A percentile compares a stretch with the other conserved stretches of the same genome.
These are phyloP conservation scores for Danaus plexippus DNA, from an alignment of 1,140 invertebrate species.

Conservation along the genomic window DNA sequence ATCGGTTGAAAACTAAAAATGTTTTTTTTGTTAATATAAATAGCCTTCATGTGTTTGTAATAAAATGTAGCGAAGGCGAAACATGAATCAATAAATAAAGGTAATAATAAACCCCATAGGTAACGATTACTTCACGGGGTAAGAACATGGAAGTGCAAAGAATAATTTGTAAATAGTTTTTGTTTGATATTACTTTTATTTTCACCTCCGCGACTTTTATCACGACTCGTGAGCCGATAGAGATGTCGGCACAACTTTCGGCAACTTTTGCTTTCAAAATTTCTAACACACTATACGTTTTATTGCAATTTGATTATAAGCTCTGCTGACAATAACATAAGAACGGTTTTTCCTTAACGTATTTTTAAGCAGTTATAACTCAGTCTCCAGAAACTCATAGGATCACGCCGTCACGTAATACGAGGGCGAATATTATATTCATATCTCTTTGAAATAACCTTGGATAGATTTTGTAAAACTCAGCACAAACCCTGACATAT, in stretches of 20 bases:
- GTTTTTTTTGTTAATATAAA: no score
- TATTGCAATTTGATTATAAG: no score
- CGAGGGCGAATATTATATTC: conserved; percentile 18
- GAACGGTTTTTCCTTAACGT: no score
- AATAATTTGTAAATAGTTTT: no score
- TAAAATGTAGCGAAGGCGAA: no score
- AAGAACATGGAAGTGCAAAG: no score
- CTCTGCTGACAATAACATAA: no score
- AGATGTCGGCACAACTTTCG: conserved; percentile 18
- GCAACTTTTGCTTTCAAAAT: conserved; percentile 11
- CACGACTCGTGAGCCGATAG: conserved; percentile 6
- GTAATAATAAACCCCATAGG: no score
- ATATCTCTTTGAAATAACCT: conserved; percentile 16
- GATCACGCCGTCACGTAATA: conserved; percentile 17
- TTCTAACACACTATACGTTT: conserved; percentile 10
- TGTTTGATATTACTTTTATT: background rate
- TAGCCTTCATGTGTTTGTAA: no score
- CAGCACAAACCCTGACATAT: background rate
- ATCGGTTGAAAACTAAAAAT: no score
- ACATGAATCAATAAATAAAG: no score
- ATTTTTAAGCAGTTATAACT: conserved; percentile 1
- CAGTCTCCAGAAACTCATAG: conserved; percentile 9
- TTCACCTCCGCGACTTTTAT: conserved; percentile 10
- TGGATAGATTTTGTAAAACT: conserved; percentile 12
- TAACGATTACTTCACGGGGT: no score